phyloP scores from a whole-genome alignment of 1,140 invertebrate species.

The Drosophila lacteicornis region DNA sequence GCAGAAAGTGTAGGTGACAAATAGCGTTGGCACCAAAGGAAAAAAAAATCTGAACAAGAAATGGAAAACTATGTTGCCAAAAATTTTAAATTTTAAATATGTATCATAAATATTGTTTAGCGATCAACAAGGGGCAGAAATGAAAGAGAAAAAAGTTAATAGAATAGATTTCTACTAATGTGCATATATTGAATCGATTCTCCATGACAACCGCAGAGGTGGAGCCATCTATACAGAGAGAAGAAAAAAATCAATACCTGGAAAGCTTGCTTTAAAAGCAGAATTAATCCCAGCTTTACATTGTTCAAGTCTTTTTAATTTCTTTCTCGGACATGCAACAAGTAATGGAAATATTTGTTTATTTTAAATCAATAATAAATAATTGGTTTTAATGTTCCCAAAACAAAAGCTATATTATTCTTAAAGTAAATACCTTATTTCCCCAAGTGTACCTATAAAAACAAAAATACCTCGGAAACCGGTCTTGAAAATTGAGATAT shows the following conservation, averaged over 20 bases:
- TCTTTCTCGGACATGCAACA: background rate
- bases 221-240: background rate
- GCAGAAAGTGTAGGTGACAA: constrained; percentile 71
- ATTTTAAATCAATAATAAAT: background rate
- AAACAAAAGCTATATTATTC: background rate
- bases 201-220: background rate
- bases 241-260: background rate
- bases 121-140: constrained; percentile 8
- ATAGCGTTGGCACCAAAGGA: constrained; percentile 42
- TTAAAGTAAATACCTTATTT: background rate
- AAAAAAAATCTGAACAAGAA: constrained; percentile 33
- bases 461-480: constrained; percentile 41
- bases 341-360: too few relatives aligned
- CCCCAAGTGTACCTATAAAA: background rate
- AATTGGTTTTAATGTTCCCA: background rate
- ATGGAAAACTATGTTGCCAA: constrained; percentile 44
- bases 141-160: constrained; percentile 21
- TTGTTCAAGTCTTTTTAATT: background rate
- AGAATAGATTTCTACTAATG: constrained; percentile 34
- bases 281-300: background rate
- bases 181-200: constrained; percentile 21
- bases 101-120: constrained; percentile 40
- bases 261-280: background rate
- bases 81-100: constrained; percentile 48
- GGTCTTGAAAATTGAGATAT: constrained; percentile 77